A percentile compares a stretch with the other conserved stretches of the same genome.
phyloP scores from a whole-genome alignment of 2,113 vertebrate genomes.

The Prolemur simus region DNA sequence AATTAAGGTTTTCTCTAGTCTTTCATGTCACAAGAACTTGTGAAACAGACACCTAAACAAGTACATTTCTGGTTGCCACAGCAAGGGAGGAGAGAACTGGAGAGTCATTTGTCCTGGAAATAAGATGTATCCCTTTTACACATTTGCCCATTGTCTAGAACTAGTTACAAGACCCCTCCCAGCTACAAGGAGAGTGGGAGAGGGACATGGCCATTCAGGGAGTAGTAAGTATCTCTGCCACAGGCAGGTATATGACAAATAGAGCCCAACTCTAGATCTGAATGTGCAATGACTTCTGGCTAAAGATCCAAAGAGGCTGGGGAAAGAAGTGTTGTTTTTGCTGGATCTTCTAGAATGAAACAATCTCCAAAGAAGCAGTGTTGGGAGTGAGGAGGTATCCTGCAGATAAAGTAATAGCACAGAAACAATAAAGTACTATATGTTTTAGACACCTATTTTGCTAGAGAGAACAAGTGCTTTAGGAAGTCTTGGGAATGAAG shows the following conservation, averaged over 20 bases:
- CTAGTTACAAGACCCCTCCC: not conserved
- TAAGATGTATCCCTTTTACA: not conserved
- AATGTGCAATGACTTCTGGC: not conserved
- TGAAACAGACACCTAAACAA: constrained; percentile 34
- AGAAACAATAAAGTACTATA: not conserved
- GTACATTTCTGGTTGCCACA: not conserved
- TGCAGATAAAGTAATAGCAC: not conserved
- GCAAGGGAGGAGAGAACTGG: not conserved
- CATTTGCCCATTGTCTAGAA: not conserved
- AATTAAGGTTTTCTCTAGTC: not conserved
- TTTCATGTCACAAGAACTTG: not conserved
- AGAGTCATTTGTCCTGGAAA: not conserved
- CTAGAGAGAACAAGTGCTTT: not conserved
- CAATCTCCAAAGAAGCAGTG: not conserved
- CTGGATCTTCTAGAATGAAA: not conserved
- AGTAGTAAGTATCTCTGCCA: not conserved
- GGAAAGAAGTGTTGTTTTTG: not conserved
- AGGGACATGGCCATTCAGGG: not conserved
- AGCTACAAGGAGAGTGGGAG: not conserved
- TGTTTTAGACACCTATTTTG: not conserved
- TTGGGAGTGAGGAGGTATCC: not conserved
- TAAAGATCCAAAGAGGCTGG: not conserved
- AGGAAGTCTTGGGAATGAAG: not conserved
- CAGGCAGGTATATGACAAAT: not conserved
- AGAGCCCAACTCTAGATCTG: not conserved